Base-by-base conservation (phyloP, 2,797 vertebrate genomes). In the Dermochelys coriacea region DNA sequence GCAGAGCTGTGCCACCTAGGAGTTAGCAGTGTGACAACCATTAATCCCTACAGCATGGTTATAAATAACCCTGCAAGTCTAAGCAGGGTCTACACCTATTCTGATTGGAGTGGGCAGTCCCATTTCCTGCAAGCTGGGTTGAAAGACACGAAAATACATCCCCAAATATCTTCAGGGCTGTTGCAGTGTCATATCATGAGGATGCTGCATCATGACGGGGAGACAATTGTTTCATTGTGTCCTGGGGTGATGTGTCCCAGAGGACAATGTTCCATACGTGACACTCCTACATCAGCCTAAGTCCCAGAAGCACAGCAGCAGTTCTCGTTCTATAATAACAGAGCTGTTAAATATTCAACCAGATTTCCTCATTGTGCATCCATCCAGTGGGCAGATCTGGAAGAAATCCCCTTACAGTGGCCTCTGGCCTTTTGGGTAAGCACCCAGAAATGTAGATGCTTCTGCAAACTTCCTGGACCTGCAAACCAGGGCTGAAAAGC, bases 301-400 rank as follows among this genome's bases (percentile, higher is more conserved):
- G 1, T 5, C 3, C 4, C 0, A 1, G 52, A 61, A 1, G 6
- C 45, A 57, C 21, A 78, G 59, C 47, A 19, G 77, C 8, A 83
- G 0, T 4, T 1, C 34, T n/a, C 4, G 2, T 64, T n/a, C 12
- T 0, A 34, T 0, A 18, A 27, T 5, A 6, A 0, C 16, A 27
- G 41, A 80, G 88, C 55, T 75, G 10, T 52, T 10, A 11, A 78
- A 68, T 27, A 16, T 14, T 2, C 49, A 18, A 3, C 10, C n/a
- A 37, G 41, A 3, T 85, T 83, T 91, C 88, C 71, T 77, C 41
- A 3, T 77, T 55, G 74, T 4, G 25, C 31, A 83, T 96, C 89
- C 95, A 90, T 75, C 91, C 84, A n/a, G 64, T 0, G 87, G 91
- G 45, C 91, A 79, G 45, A n/a, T 1, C 11, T 3, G 89, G 71